phyloP scores from a whole-genome alignment of 2,888 invertebrate species.

The Aporophyla lueneburgensis region DNA sequence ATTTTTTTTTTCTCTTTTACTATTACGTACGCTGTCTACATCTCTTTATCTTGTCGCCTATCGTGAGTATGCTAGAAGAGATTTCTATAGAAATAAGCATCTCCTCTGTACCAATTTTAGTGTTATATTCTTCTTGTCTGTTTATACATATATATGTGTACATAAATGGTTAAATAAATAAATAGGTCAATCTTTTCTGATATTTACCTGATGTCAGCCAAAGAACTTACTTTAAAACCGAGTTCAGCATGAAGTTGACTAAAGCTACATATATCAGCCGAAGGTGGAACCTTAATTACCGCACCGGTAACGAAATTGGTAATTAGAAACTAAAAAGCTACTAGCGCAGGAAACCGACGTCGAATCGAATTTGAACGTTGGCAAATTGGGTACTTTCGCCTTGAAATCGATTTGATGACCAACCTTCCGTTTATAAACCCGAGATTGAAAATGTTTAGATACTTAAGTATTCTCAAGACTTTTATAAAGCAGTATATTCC shows the following conservation, averaged over 20 bases:
- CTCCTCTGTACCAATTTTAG: too few relatives aligned
- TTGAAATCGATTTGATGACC: not conserved
- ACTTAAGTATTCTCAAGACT: not conserved
- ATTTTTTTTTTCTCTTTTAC: too few relatives aligned
- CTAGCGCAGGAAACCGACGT: conserved; percentile 23
- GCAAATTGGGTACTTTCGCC: conserved; percentile 26
- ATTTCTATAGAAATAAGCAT: too few relatives aligned
- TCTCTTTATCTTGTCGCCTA: too few relatives aligned
- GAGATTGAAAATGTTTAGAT: not conserved
- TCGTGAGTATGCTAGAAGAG: too few relatives aligned
- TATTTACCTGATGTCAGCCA: conserved; percentile 14
- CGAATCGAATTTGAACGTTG: conserved; percentile 32
- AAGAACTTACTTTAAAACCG: conserved; percentile 19
- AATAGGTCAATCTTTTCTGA: conserved; percentile 47
- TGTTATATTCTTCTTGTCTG: too few relatives aligned
- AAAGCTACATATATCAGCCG: conserved; percentile 24
- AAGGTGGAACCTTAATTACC: conserved; percentile 25
- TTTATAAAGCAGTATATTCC: not conserved
- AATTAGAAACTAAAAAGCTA: conserved; percentile 49
- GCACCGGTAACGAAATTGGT: conserved; percentile 39
- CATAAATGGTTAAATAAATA: too few relatives aligned
- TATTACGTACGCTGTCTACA: too few relatives aligned
- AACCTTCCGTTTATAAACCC: not conserved
- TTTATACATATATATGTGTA: too few relatives aligned
- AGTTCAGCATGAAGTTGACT: conserved; percentile 20